phyloP scores from a whole-genome alignment of 1,140 invertebrate genomes.

The Calephelis virginiensis region DNA sequence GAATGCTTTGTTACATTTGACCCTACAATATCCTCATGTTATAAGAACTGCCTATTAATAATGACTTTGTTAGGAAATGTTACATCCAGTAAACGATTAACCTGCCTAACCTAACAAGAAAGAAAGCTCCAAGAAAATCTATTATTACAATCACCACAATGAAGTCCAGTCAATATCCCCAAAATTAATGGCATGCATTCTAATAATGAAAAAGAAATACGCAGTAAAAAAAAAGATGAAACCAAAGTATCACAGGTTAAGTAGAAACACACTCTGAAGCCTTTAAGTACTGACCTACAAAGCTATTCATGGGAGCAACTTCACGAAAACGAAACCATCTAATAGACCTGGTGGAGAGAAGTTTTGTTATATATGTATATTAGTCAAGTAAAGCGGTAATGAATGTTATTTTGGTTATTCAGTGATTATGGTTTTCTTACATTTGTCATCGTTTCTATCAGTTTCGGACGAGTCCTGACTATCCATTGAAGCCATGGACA shows the following conservation, averaged over 20 bases:
- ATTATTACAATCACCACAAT: no score
- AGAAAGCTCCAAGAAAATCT: no score
- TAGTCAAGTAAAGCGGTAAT: constrained; percentile 22
- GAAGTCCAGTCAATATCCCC: no score
- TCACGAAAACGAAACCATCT: constrained; percentile 69
- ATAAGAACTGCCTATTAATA: no score
- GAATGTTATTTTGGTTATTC: constrained; percentile 5
- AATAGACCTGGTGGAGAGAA: constrained; percentile 68
- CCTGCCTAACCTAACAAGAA: no score
- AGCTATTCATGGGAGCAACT: constrained; percentile 67
- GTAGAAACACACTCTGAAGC: constrained; percentile 37
- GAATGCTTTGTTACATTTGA: no score
- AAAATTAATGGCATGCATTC: no score
- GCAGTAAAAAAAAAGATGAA: constrained; percentile 25
- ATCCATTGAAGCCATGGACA: constrained; percentile 67
- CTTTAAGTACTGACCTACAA: constrained; percentile 71
- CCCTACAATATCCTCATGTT: no score
- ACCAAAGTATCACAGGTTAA: constrained; percentile 20
- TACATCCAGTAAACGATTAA: no score
- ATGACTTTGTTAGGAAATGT: no score
- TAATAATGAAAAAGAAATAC: constrained; percentile 11
- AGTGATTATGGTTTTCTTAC: constrained; percentile 40
- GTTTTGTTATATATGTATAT: constrained; percentile 33
- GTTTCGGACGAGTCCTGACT: constrained; percentile 57
- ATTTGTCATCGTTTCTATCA: constrained; percentile 68